Percentiles rank a stretch among this genome's conserved stretches.
Evolutionary conservation across 2,113 vertebrate genomes (phyloP).

Genomic region (Protobothrops flavoviridis): DNA sequence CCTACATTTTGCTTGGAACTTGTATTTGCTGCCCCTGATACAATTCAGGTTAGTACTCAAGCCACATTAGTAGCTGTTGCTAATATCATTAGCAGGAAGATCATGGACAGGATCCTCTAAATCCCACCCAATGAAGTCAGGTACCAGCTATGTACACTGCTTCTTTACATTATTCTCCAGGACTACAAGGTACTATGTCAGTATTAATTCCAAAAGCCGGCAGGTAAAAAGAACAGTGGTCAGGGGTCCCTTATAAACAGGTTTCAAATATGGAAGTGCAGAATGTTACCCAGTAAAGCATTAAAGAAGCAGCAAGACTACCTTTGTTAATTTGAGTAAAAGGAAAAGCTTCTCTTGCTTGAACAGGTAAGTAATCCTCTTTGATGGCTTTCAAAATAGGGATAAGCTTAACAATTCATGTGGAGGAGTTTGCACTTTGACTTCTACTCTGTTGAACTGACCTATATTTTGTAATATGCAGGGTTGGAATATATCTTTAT

Average conservation of each 20-base stretch:
- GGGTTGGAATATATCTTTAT: conserved; percentile 37
- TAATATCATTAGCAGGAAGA: conserved; percentile 39
- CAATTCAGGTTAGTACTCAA: conserved; percentile 16
- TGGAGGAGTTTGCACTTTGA: conserved; percentile 54
- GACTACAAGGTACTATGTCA: conserved; percentile 23
- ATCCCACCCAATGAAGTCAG: conserved; percentile 29
- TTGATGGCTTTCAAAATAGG: conserved; percentile 54
- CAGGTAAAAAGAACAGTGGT: conserved; percentile 47
- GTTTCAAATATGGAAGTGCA: conserved; percentile 36
- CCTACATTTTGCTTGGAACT: conserved; percentile 35
- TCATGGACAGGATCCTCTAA: conserved; percentile 25
- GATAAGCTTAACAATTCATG: conserved; percentile 66
- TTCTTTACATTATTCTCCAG: conserved; percentile 1
- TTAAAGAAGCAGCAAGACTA: conserved; percentile 45
- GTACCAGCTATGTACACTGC: neutral
- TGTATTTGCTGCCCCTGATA: neutral
- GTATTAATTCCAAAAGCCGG: conserved; percentile 11
- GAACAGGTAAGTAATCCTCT: conserved; percentile 63
- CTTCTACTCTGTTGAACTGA: conserved; percentile 58
- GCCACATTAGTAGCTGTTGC: conserved; percentile 9
- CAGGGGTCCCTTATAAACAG: conserved; percentile 40
- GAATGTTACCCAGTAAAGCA: conserved; percentile 39
- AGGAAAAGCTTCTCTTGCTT: conserved; percentile 64
- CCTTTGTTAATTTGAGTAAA: conserved; percentile 61
- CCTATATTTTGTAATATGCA: conserved; percentile 54